Evolutionary conservation across 2,113 vertebrate species (phyloP), one percentile per base, ranked within the genome.

Genomic region (Muscicapa adusta): DNA sequence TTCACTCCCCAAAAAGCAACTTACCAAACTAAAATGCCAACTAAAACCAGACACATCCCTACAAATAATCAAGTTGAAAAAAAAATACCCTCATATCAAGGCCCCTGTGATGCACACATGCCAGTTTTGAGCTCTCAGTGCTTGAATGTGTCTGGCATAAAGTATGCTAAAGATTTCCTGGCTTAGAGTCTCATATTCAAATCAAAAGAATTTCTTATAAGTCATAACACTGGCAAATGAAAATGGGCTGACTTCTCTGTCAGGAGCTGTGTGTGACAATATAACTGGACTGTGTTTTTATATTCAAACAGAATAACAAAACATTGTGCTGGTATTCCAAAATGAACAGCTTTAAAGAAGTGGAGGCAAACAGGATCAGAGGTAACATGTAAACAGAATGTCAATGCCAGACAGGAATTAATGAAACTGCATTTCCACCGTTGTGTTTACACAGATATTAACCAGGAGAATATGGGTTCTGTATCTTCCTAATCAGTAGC

Each of bases 61-160:
- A 20, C 9, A 65, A 26, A 40, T 4, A 40, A 25, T 22, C 14
- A 77, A 42, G 5, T 11, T 43, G 14, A 73, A 70, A 68, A 63
- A 63, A 33, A 20, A 3, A 8, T 31, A 17, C 1, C 7, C 2
- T 18, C 5, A 25, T 10, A 31, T 61, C 29, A 60, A 54, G 31
- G 5, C 38, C 3, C 6, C 4, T 45, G 13, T 19, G 2, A 56
- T 42, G 8, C 23, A 60, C 9, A 25, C 16, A 1, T 31, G 18
- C 12, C 24, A n/a, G 4, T 70, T 81, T 91, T 60, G 17, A 51
- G 7, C 12, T 83, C 15, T 51, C 42, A 61, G 23, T 33, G 26
- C 29, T 51, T 2, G 1, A 66, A 74, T 2, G 0, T 38, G 3
- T 12, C 53, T 43, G 20, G 3, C 8, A 67, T 29, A 71, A 74